Base-by-base conservation (phyloP, 2,888 invertebrate genomes). In the Amphipyra tragopoginis region DNA sequence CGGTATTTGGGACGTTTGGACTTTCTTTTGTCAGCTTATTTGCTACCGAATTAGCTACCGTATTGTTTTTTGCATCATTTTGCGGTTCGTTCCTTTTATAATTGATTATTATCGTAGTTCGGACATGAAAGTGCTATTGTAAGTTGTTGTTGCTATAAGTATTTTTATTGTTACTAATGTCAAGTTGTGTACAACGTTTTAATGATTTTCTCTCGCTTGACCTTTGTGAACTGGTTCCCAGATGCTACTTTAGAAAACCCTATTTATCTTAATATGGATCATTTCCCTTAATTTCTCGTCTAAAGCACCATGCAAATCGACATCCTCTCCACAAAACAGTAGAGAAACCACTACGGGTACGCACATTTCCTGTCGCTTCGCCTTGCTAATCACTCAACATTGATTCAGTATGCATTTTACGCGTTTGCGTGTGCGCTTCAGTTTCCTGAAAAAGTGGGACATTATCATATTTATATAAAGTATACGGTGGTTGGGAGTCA, bases 401-500 rank as follows among this genome's bases (percentile, higher is more conserved):
- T 82, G 77, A 84, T 84, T 85, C 84, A 81, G 77, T 82, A 73
- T 58, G 71, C 66, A 70, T 80, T 82, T 72, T 74, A 68, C 54
- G 49, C 55, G 50, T 43, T 89, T 75, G 91, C 93, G 90, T 92
- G 57, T 57, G 21, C 15, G 21, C 14, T 61, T 68, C 59, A 80
- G 86, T 88, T 93, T 92, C 92, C 93, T 92, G 91, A 90, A 91
- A 58, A 90, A 90, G 91, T 88, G 86, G 87, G 84, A 87, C 85
- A 89, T 90, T 88, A 89, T 84, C 90, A 90, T 93, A 91, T 88
- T 89, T 90, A 92, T 89, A 90, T 84, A 84, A 83, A 86, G 52
- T 50, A 43, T 73, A 50, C 26, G 34, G 15, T 50, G 44, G 74
- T 65, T 72, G 40, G 52, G 57, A 57, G 40, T 60, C 75, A 79